Evolutionary conservation across 2,797 vertebrate genomes (phyloP).

Genomic region (Gallinago solitaria): DNA sequence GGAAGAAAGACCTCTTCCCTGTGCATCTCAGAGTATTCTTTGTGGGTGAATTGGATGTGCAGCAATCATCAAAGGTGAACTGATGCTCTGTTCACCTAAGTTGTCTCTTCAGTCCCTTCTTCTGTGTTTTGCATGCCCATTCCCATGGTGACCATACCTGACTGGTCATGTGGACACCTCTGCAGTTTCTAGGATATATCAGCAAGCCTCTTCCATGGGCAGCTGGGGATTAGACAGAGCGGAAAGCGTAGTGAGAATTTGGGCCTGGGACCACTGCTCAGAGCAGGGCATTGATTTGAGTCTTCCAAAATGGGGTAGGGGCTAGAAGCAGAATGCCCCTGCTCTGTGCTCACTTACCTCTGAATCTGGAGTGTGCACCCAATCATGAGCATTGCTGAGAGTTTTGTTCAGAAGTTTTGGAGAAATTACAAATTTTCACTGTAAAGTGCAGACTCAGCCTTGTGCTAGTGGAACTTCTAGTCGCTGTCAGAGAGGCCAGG

Average conservation of each 20-base stretch:
- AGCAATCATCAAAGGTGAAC: not conserved
- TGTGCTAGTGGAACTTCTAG: not conserved
- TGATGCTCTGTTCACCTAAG: not conserved
- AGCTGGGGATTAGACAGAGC: not conserved
- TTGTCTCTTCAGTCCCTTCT: not conserved
- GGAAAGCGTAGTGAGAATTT: not conserved
- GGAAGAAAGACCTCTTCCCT: not conserved
- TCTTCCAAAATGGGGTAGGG: not conserved
- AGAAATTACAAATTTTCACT: not conserved
- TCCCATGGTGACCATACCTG: not conserved
- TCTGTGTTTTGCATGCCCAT: not conserved
- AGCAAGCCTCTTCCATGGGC: not conserved
- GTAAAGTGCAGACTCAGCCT: not conserved
- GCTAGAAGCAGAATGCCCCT: not conserved
- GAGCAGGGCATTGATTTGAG: not conserved
- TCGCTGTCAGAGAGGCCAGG: not conserved
- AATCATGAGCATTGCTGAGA: not conserved
- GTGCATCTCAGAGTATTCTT: not conserved
- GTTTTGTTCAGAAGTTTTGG: not conserved
- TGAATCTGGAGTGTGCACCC: not conserved
- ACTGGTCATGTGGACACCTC: not conserved
- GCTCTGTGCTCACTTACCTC: not conserved
- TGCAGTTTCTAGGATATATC: not conserved
- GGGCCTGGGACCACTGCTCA: not conserved
- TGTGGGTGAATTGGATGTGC: not conserved